These are phyloP conservation scores for Ceyx melanurus DNA, from an alignment of 2,113 vertebrate species.

Conservation along the genomic window DNA sequence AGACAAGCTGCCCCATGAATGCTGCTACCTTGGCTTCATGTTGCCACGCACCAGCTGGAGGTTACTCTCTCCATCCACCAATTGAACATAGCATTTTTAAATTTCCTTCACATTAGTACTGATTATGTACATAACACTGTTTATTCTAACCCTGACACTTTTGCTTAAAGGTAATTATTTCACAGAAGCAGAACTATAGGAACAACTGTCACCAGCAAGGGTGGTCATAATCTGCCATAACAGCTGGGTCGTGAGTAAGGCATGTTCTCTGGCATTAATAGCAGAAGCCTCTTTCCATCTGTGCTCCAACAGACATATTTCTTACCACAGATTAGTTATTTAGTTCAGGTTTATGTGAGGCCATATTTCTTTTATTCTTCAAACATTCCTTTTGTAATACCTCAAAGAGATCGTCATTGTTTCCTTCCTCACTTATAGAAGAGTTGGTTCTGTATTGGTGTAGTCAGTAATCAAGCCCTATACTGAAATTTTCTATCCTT, in stretches of 20 bases:
- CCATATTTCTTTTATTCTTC: background rate
- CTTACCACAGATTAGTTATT: background rate
- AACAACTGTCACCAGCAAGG: background rate
- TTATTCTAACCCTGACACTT: background rate
- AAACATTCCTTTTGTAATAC: background rate
- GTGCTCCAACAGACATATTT: background rate
- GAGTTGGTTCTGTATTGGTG: background rate
- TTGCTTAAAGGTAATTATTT: background rate
- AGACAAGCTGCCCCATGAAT: background rate
- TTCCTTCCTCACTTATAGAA: background rate
- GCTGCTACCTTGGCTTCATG: rapidly evolving
- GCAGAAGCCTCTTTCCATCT: background rate
- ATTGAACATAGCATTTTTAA: background rate
- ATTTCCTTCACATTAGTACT: background rate
- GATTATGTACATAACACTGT: background rate
- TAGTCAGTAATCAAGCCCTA: background rate
- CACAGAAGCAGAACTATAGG: background rate
- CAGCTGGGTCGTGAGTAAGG: background rate
- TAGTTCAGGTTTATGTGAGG: background rate
- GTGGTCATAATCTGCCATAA: background rate
- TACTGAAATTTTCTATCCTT: background rate
- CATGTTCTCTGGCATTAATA: background rate
- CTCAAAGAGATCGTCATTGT: background rate
- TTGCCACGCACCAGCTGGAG: background rate
- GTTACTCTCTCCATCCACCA: background rate